Evolutionary conservation across 2,888 invertebrate species (phyloP), one percentile per base, ranked within the genome.

Genomic region (Xylophagus ater): DNA sequence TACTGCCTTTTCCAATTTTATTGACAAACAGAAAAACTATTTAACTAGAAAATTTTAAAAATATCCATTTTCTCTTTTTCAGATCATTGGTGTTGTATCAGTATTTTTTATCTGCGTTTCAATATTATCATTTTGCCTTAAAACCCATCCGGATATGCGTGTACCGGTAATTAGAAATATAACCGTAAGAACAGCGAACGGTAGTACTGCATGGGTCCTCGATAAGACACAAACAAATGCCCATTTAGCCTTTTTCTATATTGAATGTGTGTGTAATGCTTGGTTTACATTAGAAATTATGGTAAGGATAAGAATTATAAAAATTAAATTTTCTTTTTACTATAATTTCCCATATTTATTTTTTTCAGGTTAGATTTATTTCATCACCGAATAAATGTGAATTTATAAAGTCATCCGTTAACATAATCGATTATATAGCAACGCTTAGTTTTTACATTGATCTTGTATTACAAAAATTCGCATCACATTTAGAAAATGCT

Each of bases 51-150:
- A n/a, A n/a, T n/a, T n/a, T n/a, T n/a, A n/a, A n/a, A n/a, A n/a
- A n/a, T n/a, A n/a, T n/a, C n/a, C n/a, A 9, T 33, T 19, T 37
- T 23, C 38, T 29, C 29, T 37, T 23, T 43, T 75, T 28, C 81
- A 98, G 96, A 85, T 94, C 57, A 88, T 98, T 64, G 96, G 96
- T 54, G 86, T 96, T 50, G 81, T 96, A 64, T 97, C 96, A 51
- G 94, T 99, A 59, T 96, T 97, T 75, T 99, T 99, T 78, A 97
- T 98, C 67, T 92, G 96, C 72, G 87, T 96, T 52, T 98, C 97
- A 52, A 98, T 98, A 65, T 74, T 97, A 66, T 94, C 97, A 53
- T 99, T 99, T 74, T 99, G 98, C 72, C 77, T 98, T 62, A 99
- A 99, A 74, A 99, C 98, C 33, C 97, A 97, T 69, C 97, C 98